Conservation (phyloP, 2,113 vertebrate species). For the Phalacrocorax aristotelis region DNA sequence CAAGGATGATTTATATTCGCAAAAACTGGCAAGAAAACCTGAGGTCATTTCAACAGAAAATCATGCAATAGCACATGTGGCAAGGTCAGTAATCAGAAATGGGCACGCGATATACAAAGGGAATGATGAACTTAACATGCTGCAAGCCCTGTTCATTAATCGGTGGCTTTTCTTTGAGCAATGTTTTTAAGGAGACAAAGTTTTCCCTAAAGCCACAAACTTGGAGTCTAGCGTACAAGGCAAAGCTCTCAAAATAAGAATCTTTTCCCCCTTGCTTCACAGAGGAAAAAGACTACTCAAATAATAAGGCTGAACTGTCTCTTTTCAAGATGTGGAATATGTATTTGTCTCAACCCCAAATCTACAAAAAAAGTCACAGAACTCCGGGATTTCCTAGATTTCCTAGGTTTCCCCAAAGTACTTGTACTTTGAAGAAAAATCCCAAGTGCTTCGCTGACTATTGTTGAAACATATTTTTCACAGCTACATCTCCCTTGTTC, state of each 20-base stretch:
- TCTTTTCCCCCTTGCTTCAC: not conserved
- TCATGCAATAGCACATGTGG: not conserved
- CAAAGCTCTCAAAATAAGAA: not conserved
- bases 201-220: not conserved
- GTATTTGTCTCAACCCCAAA: not conserved
- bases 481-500: not conserved
- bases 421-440: not conserved
- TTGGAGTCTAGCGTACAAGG: not conserved
- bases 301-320: not conserved
- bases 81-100: not conserved
- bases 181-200: not conserved
- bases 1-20: not conserved
- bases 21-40: not conserved
- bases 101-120: rapidly evolving
- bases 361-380: not conserved
- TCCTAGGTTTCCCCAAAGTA: not conserved
- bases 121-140: not conserved
- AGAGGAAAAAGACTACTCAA: not conserved
- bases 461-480: not conserved
- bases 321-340: not conserved
- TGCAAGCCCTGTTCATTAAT: not conserved
- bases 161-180: not conserved
- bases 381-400: not conserved
- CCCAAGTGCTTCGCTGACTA: not conserved
- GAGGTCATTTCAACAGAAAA: not conserved